Percentiles rank a stretch among this genome's conserved stretches.
Conservation (phyloP, 2,888 invertebrate species). For the Notocelia uddmanniana region DNA sequence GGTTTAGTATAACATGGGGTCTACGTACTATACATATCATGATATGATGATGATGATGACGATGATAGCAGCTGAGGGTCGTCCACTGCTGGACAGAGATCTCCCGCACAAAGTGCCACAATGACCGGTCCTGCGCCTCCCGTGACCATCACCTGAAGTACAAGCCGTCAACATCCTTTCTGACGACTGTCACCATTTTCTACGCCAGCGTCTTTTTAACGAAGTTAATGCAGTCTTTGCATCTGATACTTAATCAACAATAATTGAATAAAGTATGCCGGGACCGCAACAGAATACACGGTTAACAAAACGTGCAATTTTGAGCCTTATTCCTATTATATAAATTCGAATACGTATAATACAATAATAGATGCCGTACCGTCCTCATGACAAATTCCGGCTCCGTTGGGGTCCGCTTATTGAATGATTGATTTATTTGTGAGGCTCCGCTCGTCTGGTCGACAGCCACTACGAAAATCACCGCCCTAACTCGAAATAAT, state of each 20-base stretch:
- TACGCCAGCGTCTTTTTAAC: too few relatives aligned
- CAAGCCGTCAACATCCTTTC: too few relatives aligned
- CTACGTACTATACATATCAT: too few relatives aligned
- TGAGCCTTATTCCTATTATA: neutral
- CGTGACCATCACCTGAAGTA: too few relatives aligned
- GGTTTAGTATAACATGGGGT: too few relatives aligned
- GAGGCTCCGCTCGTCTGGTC: slow-evolving; percentile 56
- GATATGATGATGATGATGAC: too few relatives aligned
- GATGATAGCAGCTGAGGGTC: too few relatives aligned
- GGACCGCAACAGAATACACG: neutral
- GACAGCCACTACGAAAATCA: slow-evolving; percentile 48
- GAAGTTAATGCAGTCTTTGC: neutral
- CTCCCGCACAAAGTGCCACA: too few relatives aligned
- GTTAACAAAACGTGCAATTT: neutral
- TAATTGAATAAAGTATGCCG: slow-evolving; percentile 1
- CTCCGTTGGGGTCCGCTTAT: slow-evolving; percentile 64
- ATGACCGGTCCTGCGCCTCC: too few relatives aligned
- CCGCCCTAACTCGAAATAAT: neutral
- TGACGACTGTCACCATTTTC: too few relatives aligned
- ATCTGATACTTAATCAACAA: neutral
- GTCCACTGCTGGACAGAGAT: too few relatives aligned
- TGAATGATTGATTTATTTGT: slow-evolving; percentile 83
- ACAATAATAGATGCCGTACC: neutral
- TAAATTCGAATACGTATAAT: neutral
- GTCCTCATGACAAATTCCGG: slow-evolving; percentile 74